Evolutionary conservation across 2,888 invertebrate genomes (phyloP).

Genomic region (Ceratothoa steindachneri): DNA sequence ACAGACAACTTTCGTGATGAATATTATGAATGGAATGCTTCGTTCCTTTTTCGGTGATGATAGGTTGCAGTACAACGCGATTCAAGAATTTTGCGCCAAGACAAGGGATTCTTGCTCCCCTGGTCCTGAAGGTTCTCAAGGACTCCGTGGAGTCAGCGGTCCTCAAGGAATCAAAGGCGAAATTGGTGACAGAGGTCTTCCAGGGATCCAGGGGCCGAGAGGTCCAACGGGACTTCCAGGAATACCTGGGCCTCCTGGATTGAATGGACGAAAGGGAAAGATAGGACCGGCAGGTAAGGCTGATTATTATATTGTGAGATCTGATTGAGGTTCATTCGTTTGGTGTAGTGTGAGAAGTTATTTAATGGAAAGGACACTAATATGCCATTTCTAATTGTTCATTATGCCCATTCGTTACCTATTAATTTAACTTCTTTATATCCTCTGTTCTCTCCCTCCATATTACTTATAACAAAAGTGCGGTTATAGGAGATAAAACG

Average conservation of each 20-base stretch:
- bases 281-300: constrained; percentile 53
- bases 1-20: no score
- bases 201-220: constrained; percentile 53
- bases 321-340: no score
- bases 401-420: no score
- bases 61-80: constrained; percentile 67
- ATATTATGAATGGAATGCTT: no score
- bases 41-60: background rate
- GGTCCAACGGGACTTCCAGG: constrained; percentile 63
- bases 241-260: constrained; percentile 62
- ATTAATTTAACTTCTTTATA: no score
- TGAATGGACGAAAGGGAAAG: constrained; percentile 68
- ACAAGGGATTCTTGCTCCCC: constrained; percentile 76
- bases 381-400: no score
- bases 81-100: constrained; percentile 77
- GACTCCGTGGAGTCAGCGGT: constrained; percentile 54
- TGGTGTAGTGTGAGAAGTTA: no score
- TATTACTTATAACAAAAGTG: no score
- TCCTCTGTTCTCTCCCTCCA: no score
- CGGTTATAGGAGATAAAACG: no score
- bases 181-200: constrained; percentile 53
- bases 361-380: no score
- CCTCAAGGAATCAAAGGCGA: constrained; percentile 51
- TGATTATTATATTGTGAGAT: no score
- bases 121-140: constrained; percentile 62